phyloP scores from a whole-genome alignment of 2,113 vertebrate genomes.

The Anhinga anhinga region DNA sequence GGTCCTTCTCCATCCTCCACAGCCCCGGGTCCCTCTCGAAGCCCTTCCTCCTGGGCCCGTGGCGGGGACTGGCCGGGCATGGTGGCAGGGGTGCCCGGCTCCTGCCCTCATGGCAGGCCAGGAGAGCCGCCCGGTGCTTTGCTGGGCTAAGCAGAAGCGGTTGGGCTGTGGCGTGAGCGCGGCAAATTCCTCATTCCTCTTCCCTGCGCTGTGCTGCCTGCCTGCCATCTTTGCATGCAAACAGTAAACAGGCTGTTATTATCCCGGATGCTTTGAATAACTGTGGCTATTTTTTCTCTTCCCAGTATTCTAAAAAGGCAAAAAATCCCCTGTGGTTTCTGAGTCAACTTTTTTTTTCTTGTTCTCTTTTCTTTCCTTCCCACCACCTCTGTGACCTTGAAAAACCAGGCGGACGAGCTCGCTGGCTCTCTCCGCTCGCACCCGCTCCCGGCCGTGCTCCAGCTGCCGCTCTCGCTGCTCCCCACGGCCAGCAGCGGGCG shows the following conservation, averaged over 20 bases:
- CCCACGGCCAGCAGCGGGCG: accelerated
- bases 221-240: conserved; percentile 66
- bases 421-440: background rate
- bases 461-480: accelerated
- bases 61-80: accelerated
- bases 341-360: conserved; percentile 58
- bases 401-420: background rate
- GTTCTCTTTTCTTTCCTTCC: conserved; percentile 55
- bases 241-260: conserved; percentile 73
- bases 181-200: conserved; percentile 43
- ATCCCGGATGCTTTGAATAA: conserved; percentile 75
- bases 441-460: accelerated
- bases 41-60: accelerated
- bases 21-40: background rate
- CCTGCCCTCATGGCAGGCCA: background rate
- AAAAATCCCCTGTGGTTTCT: conserved; percentile 72
- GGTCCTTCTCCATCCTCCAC: background rate
- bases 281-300: conserved; percentile 71
- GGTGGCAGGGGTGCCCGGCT: background rate
- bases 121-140: background rate
- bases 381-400: conserved; percentile 60
- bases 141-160: conserved; percentile 3
- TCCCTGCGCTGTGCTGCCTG: conserved; percentile 51
- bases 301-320: conserved; percentile 76
- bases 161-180: background rate